Evolutionary conservation across 2,113 vertebrate genomes (phyloP).

Genomic region (Crotalus viridis): DNA sequence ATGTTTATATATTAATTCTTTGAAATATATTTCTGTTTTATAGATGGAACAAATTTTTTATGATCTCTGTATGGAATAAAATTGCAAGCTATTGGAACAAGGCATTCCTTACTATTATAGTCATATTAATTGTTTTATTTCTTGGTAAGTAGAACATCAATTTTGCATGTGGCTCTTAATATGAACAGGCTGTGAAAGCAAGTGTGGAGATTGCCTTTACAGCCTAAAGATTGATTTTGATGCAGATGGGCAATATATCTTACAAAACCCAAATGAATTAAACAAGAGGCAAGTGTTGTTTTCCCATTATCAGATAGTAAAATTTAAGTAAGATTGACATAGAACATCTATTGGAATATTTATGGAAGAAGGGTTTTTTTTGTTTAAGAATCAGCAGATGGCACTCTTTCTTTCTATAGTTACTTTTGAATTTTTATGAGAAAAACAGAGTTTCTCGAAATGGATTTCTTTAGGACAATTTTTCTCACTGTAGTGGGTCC

Average conservation of each 20-base stretch:
- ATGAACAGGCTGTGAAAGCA: not conserved
- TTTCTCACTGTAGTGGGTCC: not conserved
- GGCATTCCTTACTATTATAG: constrained; percentile 90
- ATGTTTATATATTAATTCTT: constrained; percentile 25
- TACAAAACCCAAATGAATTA: not conserved
- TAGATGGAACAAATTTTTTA: constrained; percentile 90
- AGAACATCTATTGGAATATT: not conserved
- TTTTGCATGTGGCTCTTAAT: not conserved
- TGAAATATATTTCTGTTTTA: constrained; percentile 57
- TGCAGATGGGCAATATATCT: not conserved
- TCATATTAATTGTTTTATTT: constrained; percentile 89
- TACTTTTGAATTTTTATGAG: constrained; percentile 3
- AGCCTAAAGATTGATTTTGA: not conserved
- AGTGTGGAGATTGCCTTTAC: not conserved
- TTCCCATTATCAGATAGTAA: constrained; percentile 1
- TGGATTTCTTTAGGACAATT: constrained; percentile 1
- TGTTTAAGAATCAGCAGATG: constrained; percentile 46
- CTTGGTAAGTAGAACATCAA: constrained; percentile 77
- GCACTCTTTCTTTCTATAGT: constrained; percentile 46
- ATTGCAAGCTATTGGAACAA: constrained; percentile 89
- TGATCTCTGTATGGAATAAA: constrained; percentile 83
- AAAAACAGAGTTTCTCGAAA: not conserved
- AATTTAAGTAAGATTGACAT: not conserved
- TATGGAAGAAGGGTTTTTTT: not conserved
- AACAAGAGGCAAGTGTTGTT: not conserved